Percentiles rank a stretch among this genome's conserved stretches.
Conservation (phyloP, 2,888 invertebrate genomes). For the Hemistola chrysoprasaria region DNA sequence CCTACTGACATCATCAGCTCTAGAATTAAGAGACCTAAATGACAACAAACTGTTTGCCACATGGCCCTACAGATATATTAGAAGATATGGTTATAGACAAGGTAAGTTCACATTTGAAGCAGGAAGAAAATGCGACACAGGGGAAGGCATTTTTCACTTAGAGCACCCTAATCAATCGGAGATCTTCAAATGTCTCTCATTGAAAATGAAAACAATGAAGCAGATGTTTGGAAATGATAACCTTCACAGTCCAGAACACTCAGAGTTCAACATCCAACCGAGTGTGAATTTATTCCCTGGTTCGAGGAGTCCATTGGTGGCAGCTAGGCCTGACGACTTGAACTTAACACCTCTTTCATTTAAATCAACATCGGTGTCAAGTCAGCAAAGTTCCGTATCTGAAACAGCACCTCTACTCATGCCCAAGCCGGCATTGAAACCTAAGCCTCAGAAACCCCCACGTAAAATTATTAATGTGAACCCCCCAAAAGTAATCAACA, state of each 20-base stretch:
- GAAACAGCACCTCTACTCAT: slow-evolving; percentile 69
- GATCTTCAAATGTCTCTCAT: slow-evolving; percentile 90
- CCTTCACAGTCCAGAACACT: slow-evolving; percentile 84
- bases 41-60: slow-evolving; percentile 86
- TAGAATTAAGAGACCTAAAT: slow-evolving; percentile 87
- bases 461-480: slow-evolving; percentile 82
- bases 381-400: slow-evolving; percentile 60
- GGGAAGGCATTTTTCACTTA: slow-evolving; percentile 91
- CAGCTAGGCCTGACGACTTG: slow-evolving; percentile 75
- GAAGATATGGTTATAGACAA: slow-evolving; percentile 92
- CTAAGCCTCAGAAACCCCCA: slow-evolving; percentile 84
- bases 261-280: slow-evolving; percentile 87
- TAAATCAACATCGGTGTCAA: slow-evolving; percentile 67
- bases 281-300: slow-evolving; percentile 91
- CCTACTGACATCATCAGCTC: slow-evolving; percentile 87
- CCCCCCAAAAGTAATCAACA: slow-evolving; percentile 58
- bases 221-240: slow-evolving; percentile 88
- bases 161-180: slow-evolving; percentile 92
- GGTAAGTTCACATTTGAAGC: slow-evolving; percentile 95
- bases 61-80: slow-evolving; percentile 93
- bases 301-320: slow-evolving; percentile 90
- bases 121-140: slow-evolving; percentile 92
- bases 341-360: slow-evolving; percentile 72
- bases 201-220: slow-evolving; percentile 94
- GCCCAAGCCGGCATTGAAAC: slow-evolving; percentile 82